Evolutionary conservation across 1,140 invertebrate species (phyloP), one percentile per base, ranked within the genome.

Genomic region (Ericerus pela): DNA sequence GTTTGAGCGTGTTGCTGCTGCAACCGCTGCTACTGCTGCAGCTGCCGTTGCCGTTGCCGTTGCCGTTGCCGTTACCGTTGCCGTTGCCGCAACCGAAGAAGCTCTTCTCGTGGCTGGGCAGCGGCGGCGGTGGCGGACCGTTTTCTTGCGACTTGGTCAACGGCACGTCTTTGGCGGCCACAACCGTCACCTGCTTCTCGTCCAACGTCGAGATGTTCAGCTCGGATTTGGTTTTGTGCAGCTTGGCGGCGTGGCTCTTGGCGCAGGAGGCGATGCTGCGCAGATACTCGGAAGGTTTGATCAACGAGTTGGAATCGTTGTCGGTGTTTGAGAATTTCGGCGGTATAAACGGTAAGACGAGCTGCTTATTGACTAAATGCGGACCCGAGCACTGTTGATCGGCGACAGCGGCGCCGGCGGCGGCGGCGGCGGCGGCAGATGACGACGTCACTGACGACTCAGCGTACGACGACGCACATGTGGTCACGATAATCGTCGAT

Each of bases 221-320:
- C 22, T 59, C 58, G n/a, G 53, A 55, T 20, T 52, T 58, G 41
- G 56, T 55, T 10, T 36, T 37, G 22, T 58, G 52, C 22, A 53
- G 30, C 8, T 53, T 52, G 52, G 5, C 14, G 60, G 28, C 26
- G 62, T 70, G 52, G 61, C 67, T 59, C 66, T 68, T 3, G 58
- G 43, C 2, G 61, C 43, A 20, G 72, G 78, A 79, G 67, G 78
- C 77, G 67, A 90, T 85, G 65, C 84, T 87, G 63, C 81, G 80
- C 57, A 93, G 73, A 70, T 93, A 93, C 68, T 93, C 88, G 30
- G 86, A 89, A 36, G 89, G 89, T 66, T 92, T 92, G 65, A 94
- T 89, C 38, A 92, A 76, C 36, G 81, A 77, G 66, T 88, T 82
- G 51, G 84, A 79, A 63, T 80, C 76, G 58, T 72, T 24, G 74